A percentile compares a stretch with the other conserved stretches of the same genome.
Conservation (phyloP, 2,113 vertebrate species). For the Varanus komodoensis region DNA sequence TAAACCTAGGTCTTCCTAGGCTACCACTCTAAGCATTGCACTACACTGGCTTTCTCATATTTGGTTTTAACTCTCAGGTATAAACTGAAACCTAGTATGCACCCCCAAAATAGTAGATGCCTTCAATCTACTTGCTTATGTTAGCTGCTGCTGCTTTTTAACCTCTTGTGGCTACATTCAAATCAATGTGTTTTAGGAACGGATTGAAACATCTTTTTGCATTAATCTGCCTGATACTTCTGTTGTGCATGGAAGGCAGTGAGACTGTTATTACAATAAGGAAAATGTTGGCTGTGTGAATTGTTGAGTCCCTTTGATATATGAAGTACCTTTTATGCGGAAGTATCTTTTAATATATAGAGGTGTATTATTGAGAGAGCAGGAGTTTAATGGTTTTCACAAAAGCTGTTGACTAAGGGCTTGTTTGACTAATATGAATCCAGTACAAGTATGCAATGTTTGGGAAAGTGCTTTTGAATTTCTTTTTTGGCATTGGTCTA, state of each 20-base stretch:
- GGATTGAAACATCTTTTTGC: not conserved
- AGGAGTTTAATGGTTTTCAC: conserved; percentile 44
- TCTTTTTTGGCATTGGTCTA: conserved; percentile 61
- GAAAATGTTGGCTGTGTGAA: conserved; percentile 1
- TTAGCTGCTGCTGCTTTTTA: no score
- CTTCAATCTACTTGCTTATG: not conserved
- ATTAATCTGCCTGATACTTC: not conserved
- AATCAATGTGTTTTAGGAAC: not conserved
- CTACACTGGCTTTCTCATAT: not conserved
- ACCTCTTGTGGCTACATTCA: not conserved
- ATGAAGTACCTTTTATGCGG: not conserved
- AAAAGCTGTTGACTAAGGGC: conserved; percentile 61
- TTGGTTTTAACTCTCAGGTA: not conserved
- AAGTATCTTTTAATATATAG: not conserved
- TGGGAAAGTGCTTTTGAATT: conserved; percentile 64
- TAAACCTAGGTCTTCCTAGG: no score
- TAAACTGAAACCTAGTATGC: not conserved
- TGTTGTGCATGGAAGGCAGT: not conserved
- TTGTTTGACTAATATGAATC: conserved; percentile 69
- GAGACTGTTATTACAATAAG: not conserved
- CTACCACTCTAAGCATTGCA: no score
- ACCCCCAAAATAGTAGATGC: not conserved
- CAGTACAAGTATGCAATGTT: conserved; percentile 69
- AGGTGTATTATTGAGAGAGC: conserved; percentile 47
- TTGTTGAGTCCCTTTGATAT: not conserved